Base-by-base conservation (phyloP, 2,113 vertebrate species). In the Lamprologus callipterus region DNA sequence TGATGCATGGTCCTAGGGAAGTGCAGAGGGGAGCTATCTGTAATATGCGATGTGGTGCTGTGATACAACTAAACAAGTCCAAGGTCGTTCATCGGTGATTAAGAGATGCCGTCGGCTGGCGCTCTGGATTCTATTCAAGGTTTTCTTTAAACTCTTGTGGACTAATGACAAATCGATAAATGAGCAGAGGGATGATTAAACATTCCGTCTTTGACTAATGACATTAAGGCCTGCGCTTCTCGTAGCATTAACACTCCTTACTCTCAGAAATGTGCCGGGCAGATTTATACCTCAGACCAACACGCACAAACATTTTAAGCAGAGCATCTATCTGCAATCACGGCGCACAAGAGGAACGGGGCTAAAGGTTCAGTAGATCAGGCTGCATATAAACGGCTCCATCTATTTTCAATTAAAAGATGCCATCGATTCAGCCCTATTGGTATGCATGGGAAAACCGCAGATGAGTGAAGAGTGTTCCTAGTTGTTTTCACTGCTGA, bases 351-450 rank as follows among this genome's bases (percentile, higher is more conserved):
- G 58, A 51, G 42, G 49, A 84, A 60, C 16, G 3, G 51, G 88
- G 91, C 84, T 45, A 94, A 92, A 94, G 85, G 88, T 93, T 88
- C 88, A 86, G 82, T 86, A 85, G 89, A 95, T 96, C 93, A 86
- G 86, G 86, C 91, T 87, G 93, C 94, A 94, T 95, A 94, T 90
- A 92, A 95, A 96, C 91, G 68, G 81, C 90, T 88, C 92, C 89
- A 90, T 95, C 91, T 94, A 89, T 91, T 94, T 95, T 94, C 94
- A 96, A 96, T 95, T 95, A 94, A 96, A 95, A 95, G 94, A 94
- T 92, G 83, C 89, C 83, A 96, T 96, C 88, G 89, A 96, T 96
- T 94, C 45, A 14, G 21, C 60, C 85, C 92, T 35, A 91, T 96
- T 94, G 93, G 88, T 95, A 95, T 96, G 93, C 94, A 93, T 87